Evolutionary conservation across 64 coral and sea anemone species (phyloP).

Genomic region (Stichodactyla mertensii): DNA sequence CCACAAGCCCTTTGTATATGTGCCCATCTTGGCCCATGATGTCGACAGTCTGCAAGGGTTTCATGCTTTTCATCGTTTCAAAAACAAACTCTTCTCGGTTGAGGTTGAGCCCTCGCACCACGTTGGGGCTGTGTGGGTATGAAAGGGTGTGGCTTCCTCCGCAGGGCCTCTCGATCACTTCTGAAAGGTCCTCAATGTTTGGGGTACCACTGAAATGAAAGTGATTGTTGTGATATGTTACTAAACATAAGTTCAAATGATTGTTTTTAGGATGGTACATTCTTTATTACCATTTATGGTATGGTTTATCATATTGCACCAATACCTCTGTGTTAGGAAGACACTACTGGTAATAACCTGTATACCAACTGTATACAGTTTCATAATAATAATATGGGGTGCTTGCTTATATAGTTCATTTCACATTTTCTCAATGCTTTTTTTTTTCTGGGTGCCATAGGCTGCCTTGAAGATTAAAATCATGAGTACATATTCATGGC

Average conservation of each 20-base stretch:
- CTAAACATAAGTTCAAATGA: too few species aligned
- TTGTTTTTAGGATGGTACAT: neutral
- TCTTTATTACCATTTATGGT: too few species aligned
- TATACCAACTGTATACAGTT: too few species aligned
- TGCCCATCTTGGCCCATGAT: constrained; percentile 94
- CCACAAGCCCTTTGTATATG: constrained; percentile 84
- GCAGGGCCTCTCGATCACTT: constrained; percentile 71
- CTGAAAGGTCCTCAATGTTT: constrained; percentile 73
- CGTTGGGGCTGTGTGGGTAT: constrained; percentile 75
- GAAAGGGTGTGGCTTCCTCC: constrained; percentile 93
- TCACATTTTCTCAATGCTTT: too few species aligned
- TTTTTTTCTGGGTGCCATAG: too few species aligned
- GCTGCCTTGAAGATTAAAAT: too few species aligned
- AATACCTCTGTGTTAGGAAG: too few species aligned
- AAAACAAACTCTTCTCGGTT: constrained; percentile 77
- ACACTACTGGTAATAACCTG: too few species aligned
- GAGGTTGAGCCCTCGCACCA: constrained; percentile 77
- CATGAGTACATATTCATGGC: too few species aligned
- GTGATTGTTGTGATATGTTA: neutral
- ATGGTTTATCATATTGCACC: too few species aligned
- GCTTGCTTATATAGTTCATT: too few species aligned
- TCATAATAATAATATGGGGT: too few species aligned
- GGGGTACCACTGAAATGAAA: constrained; percentile 47
- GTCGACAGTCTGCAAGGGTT: constrained; percentile 68
- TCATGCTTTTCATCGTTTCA: constrained; percentile 51